These are phyloP conservation scores for Spilosoma lubricipeda DNA, from an alignment of 2,888 invertebrate species.

Conservation along the genomic window DNA sequence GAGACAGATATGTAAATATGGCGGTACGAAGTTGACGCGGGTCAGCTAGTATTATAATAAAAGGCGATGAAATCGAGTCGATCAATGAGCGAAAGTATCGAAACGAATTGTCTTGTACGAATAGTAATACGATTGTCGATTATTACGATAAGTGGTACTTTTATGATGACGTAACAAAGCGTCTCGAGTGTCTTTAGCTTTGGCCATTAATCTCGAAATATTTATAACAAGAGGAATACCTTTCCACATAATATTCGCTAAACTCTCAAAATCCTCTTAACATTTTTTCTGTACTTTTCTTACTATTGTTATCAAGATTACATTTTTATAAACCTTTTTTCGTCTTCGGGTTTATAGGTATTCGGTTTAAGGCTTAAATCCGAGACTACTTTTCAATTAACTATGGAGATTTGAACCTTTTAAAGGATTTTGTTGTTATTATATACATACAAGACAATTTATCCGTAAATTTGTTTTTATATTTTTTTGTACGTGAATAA, in stretches of 20 bases:
- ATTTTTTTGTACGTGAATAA: background rate
- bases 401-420: background rate
- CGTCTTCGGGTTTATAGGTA: background rate
- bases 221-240: background rate
- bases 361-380: conserved; percentile 2
- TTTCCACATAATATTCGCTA: background rate
- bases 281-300: conserved; percentile 11
- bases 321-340: conserved; percentile 10
- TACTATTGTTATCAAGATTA: conserved; percentile 18
- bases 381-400: background rate
- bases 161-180: background rate
- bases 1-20: too few species aligned
- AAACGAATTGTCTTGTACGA: background rate
- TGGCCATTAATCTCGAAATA: background rate
- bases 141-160: background rate
- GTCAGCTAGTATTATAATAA: too few species aligned
- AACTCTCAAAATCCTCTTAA: conserved; percentile 1
- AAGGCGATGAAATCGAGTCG: background rate
- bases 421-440: background rate
- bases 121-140: background rate
- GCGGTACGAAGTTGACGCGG: too few species aligned
- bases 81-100: background rate
- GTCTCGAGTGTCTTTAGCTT: background rate
- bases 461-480: background rate
- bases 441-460: background rate